Conservation (phyloP, 1,140 invertebrate genomes). For the Drosophila kurseongensis region DNA sequence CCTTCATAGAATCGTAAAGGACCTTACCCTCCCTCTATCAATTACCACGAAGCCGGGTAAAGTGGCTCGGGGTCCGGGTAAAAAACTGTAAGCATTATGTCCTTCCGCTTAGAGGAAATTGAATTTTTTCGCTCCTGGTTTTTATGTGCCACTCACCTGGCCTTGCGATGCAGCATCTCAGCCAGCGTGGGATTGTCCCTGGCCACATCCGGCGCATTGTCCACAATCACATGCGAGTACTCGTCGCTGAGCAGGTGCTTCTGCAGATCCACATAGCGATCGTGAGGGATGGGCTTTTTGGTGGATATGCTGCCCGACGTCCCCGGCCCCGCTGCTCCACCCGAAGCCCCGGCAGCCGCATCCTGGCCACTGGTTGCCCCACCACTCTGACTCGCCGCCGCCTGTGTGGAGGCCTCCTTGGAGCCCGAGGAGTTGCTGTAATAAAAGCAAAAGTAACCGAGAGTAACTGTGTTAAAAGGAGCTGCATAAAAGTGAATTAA, state of each 20-base stretch:
- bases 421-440: slow-evolving; percentile 83
- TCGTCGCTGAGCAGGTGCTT: slow-evolving; percentile 69
- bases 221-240: slow-evolving; percentile 79
- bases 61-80: slow-evolving; percentile 46
- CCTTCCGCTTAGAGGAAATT: slow-evolving; percentile 75
- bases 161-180: slow-evolving; percentile 87
- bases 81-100: slow-evolving; percentile 73
- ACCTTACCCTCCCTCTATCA: slow-evolving; percentile 17
- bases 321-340: slow-evolving; percentile 31
- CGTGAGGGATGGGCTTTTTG: slow-evolving; percentile 82
- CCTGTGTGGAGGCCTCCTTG: slow-evolving; percentile 80
- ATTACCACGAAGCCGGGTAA: slow-evolving; percentile 41
- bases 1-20: neutral
- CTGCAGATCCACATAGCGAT: slow-evolving; percentile 87
- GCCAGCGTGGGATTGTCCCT: slow-evolving; percentile 88
- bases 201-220: slow-evolving; percentile 84
- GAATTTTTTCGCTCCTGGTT: slow-evolving; percentile 63
- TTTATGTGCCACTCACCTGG: slow-evolving; percentile 85
- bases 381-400: slow-evolving; percentile 67
- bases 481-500: slow-evolving; percentile 25
- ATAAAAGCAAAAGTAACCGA: slow-evolving; percentile 15
- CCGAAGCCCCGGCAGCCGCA: slow-evolving; percentile 23
- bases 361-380: slow-evolving; percentile 62
- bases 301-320: slow-evolving; percentile 48
- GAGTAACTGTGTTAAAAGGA: slow-evolving; percentile 22